A percentile compares a stretch with the other conserved stretches of the same genome.
Evolutionary conservation across 2,797 vertebrate species (phyloP).

Genomic region (Halcyon chelicuti): DNA sequence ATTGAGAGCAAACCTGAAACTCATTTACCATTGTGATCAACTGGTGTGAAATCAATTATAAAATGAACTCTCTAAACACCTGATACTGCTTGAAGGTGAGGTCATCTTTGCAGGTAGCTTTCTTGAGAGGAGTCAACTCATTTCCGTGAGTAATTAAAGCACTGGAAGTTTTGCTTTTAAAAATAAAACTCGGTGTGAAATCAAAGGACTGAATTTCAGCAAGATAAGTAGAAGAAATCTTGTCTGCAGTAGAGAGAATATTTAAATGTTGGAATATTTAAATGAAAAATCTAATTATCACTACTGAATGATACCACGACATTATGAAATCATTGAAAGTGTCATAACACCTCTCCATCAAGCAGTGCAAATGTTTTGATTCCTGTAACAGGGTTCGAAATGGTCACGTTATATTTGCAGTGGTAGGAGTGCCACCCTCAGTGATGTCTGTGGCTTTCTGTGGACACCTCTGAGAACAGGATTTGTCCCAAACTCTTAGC

Average conservation of each 20-base stretch:
- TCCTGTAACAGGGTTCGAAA: constrained; percentile 50
- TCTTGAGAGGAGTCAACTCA: not conserved
- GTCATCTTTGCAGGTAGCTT: constrained; percentile 5
- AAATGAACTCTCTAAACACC: constrained; percentile 36
- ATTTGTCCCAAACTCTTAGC: not conserved
- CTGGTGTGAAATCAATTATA: constrained; percentile 61
- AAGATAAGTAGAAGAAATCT: not conserved
- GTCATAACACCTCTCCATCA: constrained; percentile 37
- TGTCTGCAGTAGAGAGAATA: not conserved
- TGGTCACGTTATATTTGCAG: not conserved
- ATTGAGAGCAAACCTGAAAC: constrained; percentile 77
- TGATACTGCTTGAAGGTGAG: constrained; percentile 55
- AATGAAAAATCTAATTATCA: not conserved
- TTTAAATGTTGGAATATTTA: not conserved
- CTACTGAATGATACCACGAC: not conserved
- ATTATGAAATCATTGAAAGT: not conserved
- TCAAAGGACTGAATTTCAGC: not conserved
- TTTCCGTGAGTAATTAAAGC: not conserved
- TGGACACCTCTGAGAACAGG: not conserved
- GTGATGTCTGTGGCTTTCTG: not conserved
- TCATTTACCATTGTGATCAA: constrained; percentile 81
- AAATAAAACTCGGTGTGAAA: not conserved
- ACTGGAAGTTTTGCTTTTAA: not conserved
- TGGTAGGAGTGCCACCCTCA: not conserved
- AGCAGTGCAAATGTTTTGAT: constrained; percentile 27